A percentile compares a stretch with the other conserved stretches of the same genome.
Conservation (phyloP, 2,113 vertebrate genomes). For the Periophthalmus modestus region DNA sequence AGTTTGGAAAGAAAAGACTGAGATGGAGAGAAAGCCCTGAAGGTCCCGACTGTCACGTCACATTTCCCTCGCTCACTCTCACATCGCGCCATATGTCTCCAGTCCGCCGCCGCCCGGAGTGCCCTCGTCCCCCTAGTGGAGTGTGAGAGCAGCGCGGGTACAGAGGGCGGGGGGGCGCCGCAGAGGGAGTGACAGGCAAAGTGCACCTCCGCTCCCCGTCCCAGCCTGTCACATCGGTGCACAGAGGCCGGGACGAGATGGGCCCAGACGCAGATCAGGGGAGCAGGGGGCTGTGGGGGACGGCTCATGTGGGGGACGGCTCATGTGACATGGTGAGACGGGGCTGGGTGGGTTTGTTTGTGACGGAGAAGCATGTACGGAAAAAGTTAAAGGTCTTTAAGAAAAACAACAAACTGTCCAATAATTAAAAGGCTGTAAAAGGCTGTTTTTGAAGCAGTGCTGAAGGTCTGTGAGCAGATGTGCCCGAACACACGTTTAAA, state of each 20-base stretch:
- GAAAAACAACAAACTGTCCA: too few species aligned
- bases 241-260: slow-evolving; percentile 12
- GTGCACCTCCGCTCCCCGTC: slow-evolving; percentile 31
- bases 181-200: slow-evolving; percentile 43
- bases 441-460: too few species aligned
- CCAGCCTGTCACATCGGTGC: slow-evolving; percentile 29
- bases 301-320: neutral
- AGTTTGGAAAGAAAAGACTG: neutral
- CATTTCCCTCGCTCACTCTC: neutral
- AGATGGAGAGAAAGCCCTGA: neutral
- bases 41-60: neutral
- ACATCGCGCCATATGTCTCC: neutral
- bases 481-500: too few species aligned
- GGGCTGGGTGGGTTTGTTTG: neutral
- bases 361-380: too few species aligned
- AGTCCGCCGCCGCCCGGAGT: neutral
- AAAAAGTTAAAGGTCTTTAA: too few species aligned
- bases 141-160: slow-evolving; percentile 2
- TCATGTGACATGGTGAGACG: neutral
- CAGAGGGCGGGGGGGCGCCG: slow-evolving; percentile 11
- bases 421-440: too few species aligned
- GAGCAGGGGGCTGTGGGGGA: neutral
- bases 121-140: slow-evolving; percentile 14
- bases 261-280: slow-evolving; percentile 32
- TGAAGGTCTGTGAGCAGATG: too few species aligned